These are phyloP conservation scores for Priocnemis perturbator DNA, from an alignment of 2,888 invertebrate genomes.

Conservation along the genomic window DNA sequence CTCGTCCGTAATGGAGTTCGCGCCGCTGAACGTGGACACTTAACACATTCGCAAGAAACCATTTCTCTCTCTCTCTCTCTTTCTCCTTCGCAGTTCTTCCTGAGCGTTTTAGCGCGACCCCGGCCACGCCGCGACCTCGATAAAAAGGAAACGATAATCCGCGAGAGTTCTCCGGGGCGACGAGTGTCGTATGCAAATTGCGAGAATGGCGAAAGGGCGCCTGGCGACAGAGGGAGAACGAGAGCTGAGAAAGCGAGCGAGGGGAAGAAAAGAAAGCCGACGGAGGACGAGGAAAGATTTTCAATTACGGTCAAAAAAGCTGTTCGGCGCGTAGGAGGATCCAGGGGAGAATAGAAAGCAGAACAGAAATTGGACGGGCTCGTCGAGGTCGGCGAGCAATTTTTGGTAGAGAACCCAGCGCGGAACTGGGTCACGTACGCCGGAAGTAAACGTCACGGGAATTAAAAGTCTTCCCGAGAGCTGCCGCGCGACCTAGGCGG, in stretches of 20 bases:
- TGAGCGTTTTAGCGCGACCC: not conserved
- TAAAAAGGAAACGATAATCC: conserved; percentile 50
- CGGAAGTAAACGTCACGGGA: conserved; percentile 50
- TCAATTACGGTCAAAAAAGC: conserved; percentile 51
- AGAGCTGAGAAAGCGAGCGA: not conserved
- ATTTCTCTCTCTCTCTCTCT: conserved; percentile 1
- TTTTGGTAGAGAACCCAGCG: conserved; percentile 33
- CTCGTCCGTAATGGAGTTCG: too few relatives aligned
- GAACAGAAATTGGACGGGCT: conserved; percentile 36
- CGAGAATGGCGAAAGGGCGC: not conserved
- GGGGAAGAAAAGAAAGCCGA: conserved; percentile 3
- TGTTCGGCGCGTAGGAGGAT: conserved; percentile 11
- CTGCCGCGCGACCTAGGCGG: not conserved
- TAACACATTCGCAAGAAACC: too few relatives aligned
- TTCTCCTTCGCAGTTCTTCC: conserved; percentile 15
- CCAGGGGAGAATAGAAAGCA: conserved; percentile 32
- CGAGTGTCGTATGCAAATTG: conserved; percentile 33
- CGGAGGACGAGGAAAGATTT: conserved; percentile 38
- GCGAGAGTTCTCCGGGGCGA: conserved; percentile 8
- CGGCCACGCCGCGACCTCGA: conserved; percentile 37
- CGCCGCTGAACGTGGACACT: too few relatives aligned
- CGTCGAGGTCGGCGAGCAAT: conserved; percentile 30
- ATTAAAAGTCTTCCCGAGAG: conserved; percentile 41
- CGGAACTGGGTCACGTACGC: conserved; percentile 52
- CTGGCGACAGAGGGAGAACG: too few relatives aligned